Conservation (phyloP, 2,113 vertebrate genomes). For the rat (Rattus norvegicus) region GRCr8 NC_086024.1:114703001-114703500, state of each 20-base stretch:
- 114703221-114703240: constrained; percentile 41
- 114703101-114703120: not conserved
- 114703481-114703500: not conserved
- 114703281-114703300: not conserved
- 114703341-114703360: constrained; percentile 23
- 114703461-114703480: constrained; percentile 39
- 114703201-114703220: constrained; percentile 45
- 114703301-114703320: constrained; percentile 36
- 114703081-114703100: not conserved
- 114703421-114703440: constrained; percentile 41
- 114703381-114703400: not conserved
- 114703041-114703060: not conserved
- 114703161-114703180: constrained; percentile 14
- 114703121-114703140: not conserved
- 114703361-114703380: not conserved
- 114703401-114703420: constrained; percentile 49
- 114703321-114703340: not conserved
- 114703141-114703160: constrained; percentile 23
- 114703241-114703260: constrained; percentile 35
- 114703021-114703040: not conserved
- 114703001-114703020: not conserved
- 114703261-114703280: not conserved
- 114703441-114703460: not conserved
- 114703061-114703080: not conserved
- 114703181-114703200: not conserved